Evolutionary conservation across 1,140 invertebrate genomes (phyloP).

Genomic region (Diachasmimorpha longicaudata): DNA sequence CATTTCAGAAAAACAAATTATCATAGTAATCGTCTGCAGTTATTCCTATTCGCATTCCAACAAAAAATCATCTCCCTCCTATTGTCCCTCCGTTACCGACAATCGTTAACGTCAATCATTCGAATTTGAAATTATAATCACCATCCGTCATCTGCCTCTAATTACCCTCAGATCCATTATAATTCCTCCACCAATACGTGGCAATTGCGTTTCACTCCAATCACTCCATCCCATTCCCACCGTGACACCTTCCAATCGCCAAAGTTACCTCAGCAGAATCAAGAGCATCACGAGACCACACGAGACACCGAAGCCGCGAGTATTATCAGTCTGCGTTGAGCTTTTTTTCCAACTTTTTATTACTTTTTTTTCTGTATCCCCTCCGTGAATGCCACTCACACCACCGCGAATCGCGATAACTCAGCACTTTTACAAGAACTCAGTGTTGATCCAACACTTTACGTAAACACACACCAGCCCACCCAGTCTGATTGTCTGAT

Average conservation of each 20-base stretch:
- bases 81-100: background rate
- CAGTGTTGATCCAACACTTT: background rate
- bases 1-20: too few relatives aligned
- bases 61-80: background rate
- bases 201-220: background rate
- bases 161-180: background rate
- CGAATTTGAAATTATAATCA: background rate
- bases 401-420: background rate
- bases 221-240: background rate
- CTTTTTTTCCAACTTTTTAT: background rate
- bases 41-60: too few relatives aligned
- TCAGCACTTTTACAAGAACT: background rate
- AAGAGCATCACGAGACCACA: background rate
- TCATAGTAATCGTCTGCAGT: too few relatives aligned
- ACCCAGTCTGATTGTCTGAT: background rate
- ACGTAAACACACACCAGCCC: background rate
- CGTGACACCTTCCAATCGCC: background rate
- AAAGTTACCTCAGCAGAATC: background rate
- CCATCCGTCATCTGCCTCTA: background rate
- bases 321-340: background rate
- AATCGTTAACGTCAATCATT: background rate
- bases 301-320: background rate
- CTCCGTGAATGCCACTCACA: background rate
- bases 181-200: background rate
- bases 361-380: background rate